These are phyloP conservation scores for Asteroscopus sphinx DNA, from an alignment of 2,888 invertebrate species.

Conservation along the genomic window DNA sequence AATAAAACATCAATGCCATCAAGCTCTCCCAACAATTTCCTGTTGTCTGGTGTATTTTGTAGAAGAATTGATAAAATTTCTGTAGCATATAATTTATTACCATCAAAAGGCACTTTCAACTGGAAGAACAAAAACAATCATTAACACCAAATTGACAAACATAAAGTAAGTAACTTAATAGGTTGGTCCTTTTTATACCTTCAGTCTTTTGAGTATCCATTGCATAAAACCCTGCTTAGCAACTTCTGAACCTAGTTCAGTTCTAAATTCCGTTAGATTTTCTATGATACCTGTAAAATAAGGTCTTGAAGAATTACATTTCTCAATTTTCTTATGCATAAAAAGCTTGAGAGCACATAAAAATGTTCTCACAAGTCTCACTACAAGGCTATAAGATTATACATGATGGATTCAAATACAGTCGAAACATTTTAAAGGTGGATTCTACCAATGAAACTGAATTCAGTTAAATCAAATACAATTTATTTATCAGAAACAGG, in stretches of 20 bases:
- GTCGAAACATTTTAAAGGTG: too few relatives aligned
- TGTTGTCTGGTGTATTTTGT: constrained; percentile 96
- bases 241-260: constrained; percentile 95
- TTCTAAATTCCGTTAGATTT: constrained; percentile 97
- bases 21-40: constrained; percentile 95
- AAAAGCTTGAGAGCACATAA: too few relatives aligned
- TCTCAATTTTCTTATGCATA: too few relatives aligned
- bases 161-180: not conserved
- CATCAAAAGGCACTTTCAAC: constrained; percentile 97
- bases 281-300: constrained; percentile 94
- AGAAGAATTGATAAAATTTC: constrained; percentile 98
- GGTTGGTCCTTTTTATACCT: constrained; percentile 81
- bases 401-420: too few relatives aligned
- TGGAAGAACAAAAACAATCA: constrained; percentile 58
- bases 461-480: too few relatives aligned
- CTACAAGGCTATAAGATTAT: too few relatives aligned
- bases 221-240: constrained; percentile 97
- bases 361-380: too few relatives aligned
- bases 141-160: too few relatives aligned
- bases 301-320: not conserved
- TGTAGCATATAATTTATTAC: constrained; percentile 98
- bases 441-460: too few relatives aligned
- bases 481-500: too few relatives aligned
- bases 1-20: constrained; percentile 99
- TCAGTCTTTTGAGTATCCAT: constrained; percentile 97